Conservation (phyloP, 2,888 invertebrate species). For the Eilema griseolum region DNA sequence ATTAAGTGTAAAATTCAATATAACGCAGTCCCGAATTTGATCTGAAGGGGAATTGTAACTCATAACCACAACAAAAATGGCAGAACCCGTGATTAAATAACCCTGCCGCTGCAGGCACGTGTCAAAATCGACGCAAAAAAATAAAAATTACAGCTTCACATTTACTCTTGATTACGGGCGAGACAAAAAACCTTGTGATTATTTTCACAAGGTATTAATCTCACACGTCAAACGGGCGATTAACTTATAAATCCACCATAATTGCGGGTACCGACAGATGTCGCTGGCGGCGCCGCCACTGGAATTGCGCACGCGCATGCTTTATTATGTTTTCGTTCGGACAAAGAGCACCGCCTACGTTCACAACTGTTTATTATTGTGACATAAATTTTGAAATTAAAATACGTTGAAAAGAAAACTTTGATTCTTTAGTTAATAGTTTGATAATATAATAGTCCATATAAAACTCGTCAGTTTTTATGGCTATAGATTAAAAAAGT, state of each 20-base stretch:
- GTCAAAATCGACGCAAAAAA: conserved; percentile 59
- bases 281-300: conserved; percentile 70
- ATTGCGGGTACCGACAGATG: conserved; percentile 71
- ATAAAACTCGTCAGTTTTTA: conserved; percentile 41
- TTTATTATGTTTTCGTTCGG: conserved; percentile 62
- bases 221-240: conserved; percentile 63
- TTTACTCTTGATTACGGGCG: conserved; percentile 61
- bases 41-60: conserved; percentile 63
- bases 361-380: conserved; percentile 46
- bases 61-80: conserved; percentile 81
- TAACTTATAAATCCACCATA: conserved; percentile 71
- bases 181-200: conserved; percentile 69
- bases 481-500: conserved; percentile 36
- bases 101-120: conserved; percentile 62
- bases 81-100: conserved; percentile 67
- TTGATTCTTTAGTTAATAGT: conserved; percentile 18
- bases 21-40: conserved; percentile 37
- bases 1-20: conserved; percentile 55
- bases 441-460: conserved; percentile 26
- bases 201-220: conserved; percentile 68
- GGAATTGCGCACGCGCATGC: conserved; percentile 65
- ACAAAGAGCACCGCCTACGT: conserved; percentile 64
- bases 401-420: conserved; percentile 26
- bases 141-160: conserved; percentile 68
- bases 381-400: conserved; percentile 32